Evolutionary conservation across 2,888 invertebrate species (phyloP).

Genomic region (Cerastis rubricosa): DNA sequence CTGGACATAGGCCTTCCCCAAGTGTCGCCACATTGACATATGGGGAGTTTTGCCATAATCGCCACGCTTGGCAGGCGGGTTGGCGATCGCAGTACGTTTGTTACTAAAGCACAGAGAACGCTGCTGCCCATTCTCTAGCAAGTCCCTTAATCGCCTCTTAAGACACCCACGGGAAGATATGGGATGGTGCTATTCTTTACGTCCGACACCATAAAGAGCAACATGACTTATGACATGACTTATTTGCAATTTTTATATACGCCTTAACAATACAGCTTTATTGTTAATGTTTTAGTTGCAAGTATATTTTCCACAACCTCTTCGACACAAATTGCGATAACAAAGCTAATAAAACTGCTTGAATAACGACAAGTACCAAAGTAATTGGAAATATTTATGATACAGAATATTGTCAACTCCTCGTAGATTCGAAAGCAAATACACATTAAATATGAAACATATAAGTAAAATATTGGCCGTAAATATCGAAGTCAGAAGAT

Average conservation of each 20-base stretch:
- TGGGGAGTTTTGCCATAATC: too few species aligned
- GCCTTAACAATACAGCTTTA: not conserved
- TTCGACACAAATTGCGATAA: not conserved
- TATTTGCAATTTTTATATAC: not conserved
- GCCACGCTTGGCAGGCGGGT: too few species aligned
- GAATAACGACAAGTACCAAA: conserved; percentile 8
- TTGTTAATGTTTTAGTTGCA: not conserved
- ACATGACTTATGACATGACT: too few species aligned
- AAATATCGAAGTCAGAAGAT: conserved; percentile 64
- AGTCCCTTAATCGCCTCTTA: too few species aligned
- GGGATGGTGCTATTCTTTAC: too few species aligned
- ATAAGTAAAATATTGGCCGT: conserved; percentile 55
- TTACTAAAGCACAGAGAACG: too few species aligned
- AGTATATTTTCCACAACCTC: not conserved
- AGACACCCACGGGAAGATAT: too few species aligned
- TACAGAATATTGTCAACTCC: conserved; percentile 22
- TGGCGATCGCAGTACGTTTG: too few species aligned
- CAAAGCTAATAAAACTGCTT: conserved; percentile 4
- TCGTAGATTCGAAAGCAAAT: conserved; percentile 24
- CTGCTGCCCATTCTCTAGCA: too few species aligned
- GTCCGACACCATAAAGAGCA: too few species aligned
- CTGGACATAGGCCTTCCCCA: too few species aligned
- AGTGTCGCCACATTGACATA: too few species aligned
- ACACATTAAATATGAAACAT: conserved; percentile 54
- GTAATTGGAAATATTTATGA: conserved; percentile 4